Conservation (phyloP, 1,140 invertebrate species). For the Anastrepha obliqua region DNA sequence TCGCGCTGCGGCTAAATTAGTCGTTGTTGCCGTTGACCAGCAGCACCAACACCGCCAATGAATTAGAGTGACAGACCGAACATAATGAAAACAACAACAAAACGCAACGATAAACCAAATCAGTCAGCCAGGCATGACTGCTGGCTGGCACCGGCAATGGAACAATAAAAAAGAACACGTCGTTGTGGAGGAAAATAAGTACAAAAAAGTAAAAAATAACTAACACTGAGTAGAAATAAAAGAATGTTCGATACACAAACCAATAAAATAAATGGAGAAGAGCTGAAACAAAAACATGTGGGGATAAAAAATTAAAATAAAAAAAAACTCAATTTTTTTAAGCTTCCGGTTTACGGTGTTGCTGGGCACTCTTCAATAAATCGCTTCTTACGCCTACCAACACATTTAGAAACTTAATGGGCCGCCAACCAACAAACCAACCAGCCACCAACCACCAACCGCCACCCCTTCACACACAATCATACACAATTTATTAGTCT, state of each 20-base stretch:
- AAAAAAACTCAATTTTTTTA: slow-evolving; percentile 9
- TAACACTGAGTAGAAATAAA: neutral
- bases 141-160: neutral
- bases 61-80: slow-evolving; percentile 42
- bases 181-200: neutral
- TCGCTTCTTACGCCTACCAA: slow-evolving; percentile 42
- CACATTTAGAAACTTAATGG: slow-evolving; percentile 41
- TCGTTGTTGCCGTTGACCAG: slow-evolving; percentile 19
- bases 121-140: slow-evolving; percentile 43
- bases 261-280: slow-evolving; percentile 24
- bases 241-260: neutral
- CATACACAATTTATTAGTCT: slow-evolving; percentile 47
- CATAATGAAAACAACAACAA: slow-evolving; percentile 7
- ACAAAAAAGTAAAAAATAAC: neutral
- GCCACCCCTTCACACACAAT: neutral
- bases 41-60: slow-evolving; percentile 35
- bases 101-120: slow-evolving; percentile 38
- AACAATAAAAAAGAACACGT: slow-evolving; percentile 7
- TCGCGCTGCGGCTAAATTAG: slow-evolving; percentile 30
- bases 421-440: slow-evolving; percentile 32
- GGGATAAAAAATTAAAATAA: neutral
- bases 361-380: neutral
- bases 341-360: slow-evolving; percentile 50
- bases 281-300: slow-evolving; percentile 9
- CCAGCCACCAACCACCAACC: neutral